Evolutionary conservation across 1,140 invertebrate species (phyloP).

Genomic region (Drosophila paulistorum): DNA sequence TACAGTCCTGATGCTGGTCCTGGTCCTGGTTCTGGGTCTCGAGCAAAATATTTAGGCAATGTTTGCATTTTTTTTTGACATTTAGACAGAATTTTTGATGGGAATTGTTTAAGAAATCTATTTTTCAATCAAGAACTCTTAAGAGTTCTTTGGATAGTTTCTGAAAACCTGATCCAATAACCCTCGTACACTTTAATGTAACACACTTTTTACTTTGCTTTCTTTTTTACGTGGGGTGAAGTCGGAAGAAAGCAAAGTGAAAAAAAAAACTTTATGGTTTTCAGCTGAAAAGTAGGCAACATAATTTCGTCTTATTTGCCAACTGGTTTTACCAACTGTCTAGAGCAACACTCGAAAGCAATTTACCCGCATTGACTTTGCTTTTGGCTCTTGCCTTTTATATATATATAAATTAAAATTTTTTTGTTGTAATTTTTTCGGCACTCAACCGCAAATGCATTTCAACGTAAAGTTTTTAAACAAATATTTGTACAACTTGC

Average conservation of each 20-base stretch:
- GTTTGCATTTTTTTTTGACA: slow-evolving; percentile 30
- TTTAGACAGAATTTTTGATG: slow-evolving; percentile 3
- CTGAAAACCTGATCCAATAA: neutral
- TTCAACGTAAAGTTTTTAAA: slow-evolving; percentile 82
- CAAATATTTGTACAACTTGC: slow-evolving; percentile 81
- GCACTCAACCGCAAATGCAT: slow-evolving; percentile 81
- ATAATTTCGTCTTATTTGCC: slow-evolving; percentile 39
- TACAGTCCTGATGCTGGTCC: neutral
- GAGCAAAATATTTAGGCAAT: slow-evolving; percentile 25
- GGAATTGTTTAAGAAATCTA: neutral
- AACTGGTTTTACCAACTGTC: slow-evolving; percentile 41
- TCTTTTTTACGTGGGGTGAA: too few relatives aligned
- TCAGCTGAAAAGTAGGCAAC: slow-evolving; percentile 34
- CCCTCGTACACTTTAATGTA: neutral
- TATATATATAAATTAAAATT: slow-evolving; percentile 5
- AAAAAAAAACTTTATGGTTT: neutral
- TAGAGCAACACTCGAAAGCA: slow-evolving; percentile 68
- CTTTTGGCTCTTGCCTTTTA: slow-evolving; percentile 21
- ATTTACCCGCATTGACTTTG: slow-evolving; percentile 64
- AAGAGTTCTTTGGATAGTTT: too few relatives aligned
- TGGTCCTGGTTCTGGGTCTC: too few relatives aligned
- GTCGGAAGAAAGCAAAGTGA: neutral
- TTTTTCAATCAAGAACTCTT: neutral
- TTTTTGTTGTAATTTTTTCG: slow-evolving; percentile 56
- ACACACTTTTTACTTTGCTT: slow-evolving; percentile 1